Evolutionary conservation across 2,888 invertebrate genomes (phyloP).

Genomic region (Drosophila percnosoma): DNA sequence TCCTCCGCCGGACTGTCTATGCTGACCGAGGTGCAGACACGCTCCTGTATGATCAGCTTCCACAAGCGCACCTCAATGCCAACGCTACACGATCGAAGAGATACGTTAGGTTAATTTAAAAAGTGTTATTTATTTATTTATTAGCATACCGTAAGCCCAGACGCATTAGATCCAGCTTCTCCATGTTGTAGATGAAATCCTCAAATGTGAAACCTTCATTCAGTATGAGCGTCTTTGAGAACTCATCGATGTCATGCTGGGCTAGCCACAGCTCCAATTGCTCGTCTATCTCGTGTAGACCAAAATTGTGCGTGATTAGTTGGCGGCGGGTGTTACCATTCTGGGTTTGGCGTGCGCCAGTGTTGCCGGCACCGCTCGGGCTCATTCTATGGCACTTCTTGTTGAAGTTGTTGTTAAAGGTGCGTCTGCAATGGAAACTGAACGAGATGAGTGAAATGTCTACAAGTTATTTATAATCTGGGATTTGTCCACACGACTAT

Average conservation of each 20-base stretch:
- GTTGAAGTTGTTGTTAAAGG: conserved; percentile 60
- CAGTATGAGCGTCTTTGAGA: conserved; percentile 89
- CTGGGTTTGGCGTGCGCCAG: conserved; percentile 19
- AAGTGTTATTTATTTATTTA: neutral
- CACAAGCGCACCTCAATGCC: conserved; percentile 94
- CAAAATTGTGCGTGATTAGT: conserved; percentile 71
- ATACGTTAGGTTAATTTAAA: neutral
- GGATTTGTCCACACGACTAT: neutral
- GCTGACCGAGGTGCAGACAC: conserved; percentile 62
- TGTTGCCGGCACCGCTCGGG: conserved; percentile 51
- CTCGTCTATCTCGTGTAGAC: conserved; percentile 85
- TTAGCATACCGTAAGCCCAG: conserved; percentile 90
- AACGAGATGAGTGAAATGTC: conserved; percentile 1
- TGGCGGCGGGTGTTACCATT: conserved; percentile 61
- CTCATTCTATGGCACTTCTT: conserved; percentile 72
- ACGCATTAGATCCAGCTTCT: conserved; percentile 92
- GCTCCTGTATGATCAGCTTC: conserved; percentile 89
- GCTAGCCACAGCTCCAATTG: conserved; percentile 90
- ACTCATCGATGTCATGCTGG: conserved; percentile 88
- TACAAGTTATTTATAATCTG: neutral
- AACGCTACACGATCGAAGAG: conserved; percentile 74
- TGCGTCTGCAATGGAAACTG: conserved; percentile 54
- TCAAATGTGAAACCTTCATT: conserved; percentile 91
- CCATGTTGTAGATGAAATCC: conserved; percentile 92
- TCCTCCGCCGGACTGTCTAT: conserved; percentile 58